A percentile compares a stretch with the other conserved stretches of the same genome.
Evolutionary conservation across 1,140 invertebrate genomes (phyloP).

Genomic region (Mycetomoellerius zeteki): DNA sequence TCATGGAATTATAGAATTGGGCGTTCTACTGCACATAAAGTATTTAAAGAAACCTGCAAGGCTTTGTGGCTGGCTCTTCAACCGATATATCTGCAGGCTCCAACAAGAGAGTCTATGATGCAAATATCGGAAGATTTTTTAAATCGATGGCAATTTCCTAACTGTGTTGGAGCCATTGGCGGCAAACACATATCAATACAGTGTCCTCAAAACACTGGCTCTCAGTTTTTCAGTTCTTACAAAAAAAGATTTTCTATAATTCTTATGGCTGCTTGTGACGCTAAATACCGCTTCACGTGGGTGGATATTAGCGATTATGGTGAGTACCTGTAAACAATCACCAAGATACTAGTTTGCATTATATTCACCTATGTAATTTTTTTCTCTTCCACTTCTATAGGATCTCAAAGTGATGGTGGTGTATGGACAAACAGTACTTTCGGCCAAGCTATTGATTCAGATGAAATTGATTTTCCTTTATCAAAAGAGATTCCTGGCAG

Average conservation of each 20-base stretch:
- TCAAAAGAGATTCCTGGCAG: not conserved
- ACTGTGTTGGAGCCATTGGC: slow-evolving; percentile 4
- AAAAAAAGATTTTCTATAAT: no score
- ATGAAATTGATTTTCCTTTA: slow-evolving; percentile 2
- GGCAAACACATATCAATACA: not conserved
- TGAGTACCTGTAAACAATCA: not conserved
- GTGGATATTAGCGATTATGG: not conserved
- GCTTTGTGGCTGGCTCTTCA: not conserved
- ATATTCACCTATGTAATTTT: not conserved
- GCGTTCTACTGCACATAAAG: not conserved
- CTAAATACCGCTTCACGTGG: not conserved
- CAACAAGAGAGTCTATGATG: not conserved
- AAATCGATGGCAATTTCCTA: not conserved
- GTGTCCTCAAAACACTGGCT: slow-evolving; percentile 5
- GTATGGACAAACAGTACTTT: not conserved
- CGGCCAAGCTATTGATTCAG: not conserved
- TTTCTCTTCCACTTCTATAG: not conserved
- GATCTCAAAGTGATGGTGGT: slow-evolving; percentile 12
- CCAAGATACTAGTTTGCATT: not conserved
- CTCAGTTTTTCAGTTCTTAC: not conserved
- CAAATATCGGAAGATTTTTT: not conserved
- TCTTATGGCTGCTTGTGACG: slow-evolving; percentile 9
- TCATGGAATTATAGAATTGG: slow-evolving; percentile 16
- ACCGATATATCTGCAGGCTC: not conserved
- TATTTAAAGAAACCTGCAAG: not conserved